Percentiles rank a stretch among this genome's conserved stretches.
Evolutionary conservation across 1,140 invertebrate genomes (phyloP).

Genomic region (Brachystomella parvula): DNA sequence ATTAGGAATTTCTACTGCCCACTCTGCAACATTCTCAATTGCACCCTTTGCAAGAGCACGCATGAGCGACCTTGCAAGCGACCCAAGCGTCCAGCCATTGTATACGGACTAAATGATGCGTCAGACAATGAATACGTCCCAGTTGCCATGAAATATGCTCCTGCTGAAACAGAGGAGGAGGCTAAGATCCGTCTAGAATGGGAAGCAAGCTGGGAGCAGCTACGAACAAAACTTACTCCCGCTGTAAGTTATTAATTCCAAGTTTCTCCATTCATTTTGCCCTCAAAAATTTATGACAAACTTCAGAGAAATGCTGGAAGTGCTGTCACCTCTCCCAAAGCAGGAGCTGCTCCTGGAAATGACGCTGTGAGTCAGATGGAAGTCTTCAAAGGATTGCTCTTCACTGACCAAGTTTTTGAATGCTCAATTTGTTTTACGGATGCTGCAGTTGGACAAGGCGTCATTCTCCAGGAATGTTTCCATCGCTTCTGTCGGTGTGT

Average conservation of each 20-base stretch:
- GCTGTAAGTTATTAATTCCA: too few relatives aligned
- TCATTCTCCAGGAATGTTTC: slow-evolving; percentile 50
- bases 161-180: neutral
- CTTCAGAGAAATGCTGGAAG: neutral
- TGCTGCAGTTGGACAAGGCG: slow-evolving; percentile 43
- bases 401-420: slow-evolving; percentile 41
- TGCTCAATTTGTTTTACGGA: slow-evolving; percentile 50
- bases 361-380: neutral
- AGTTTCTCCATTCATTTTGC: neutral
- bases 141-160: neutral
- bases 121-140: neutral
- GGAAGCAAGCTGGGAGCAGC: neutral
- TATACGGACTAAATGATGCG: neutral
- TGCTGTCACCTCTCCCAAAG: too few relatives aligned
- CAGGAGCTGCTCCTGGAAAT: neutral
- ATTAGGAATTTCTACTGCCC: neutral
- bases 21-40: neutral
- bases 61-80: neutral
- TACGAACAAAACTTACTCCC: neutral
- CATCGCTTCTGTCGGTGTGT: slow-evolving; percentile 51
- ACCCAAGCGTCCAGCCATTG: neutral
- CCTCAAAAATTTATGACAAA: neutral
- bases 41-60: neutral
- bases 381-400: neutral
- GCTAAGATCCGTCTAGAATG: neutral